Conservation (phyloP, 2,113 vertebrate genomes). For the Tupaia chinensis region DNA sequence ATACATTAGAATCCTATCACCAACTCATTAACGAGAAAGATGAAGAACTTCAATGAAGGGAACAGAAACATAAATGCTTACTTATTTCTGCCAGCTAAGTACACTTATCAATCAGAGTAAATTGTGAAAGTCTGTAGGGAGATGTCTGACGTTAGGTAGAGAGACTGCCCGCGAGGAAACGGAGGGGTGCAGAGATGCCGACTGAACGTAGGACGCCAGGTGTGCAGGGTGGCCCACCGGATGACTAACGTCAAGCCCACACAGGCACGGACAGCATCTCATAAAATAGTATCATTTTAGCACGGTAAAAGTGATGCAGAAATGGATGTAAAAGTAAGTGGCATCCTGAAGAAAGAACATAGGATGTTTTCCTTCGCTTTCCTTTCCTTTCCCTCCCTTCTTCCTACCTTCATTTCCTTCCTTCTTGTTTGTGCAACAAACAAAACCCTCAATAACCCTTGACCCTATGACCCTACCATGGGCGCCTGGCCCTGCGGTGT, state of each 20-base stretch:
- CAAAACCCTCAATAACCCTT: neutral
- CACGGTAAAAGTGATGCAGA: neutral
- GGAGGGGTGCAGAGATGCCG: neutral
- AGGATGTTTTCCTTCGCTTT: neutral
- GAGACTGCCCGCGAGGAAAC: neutral
- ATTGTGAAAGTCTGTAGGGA: neutral
- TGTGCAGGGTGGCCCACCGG: fast-evolving
- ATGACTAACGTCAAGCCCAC: neutral
- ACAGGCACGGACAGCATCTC: fast-evolving
- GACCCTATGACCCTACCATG: too few species aligned
- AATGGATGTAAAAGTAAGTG: neutral
- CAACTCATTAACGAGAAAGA: neutral
- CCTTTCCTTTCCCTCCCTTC: too few species aligned
- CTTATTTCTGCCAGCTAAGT: neutral
- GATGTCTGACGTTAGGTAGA: fast-evolving
- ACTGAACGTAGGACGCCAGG: fast-evolving
- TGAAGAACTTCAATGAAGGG: neutral
- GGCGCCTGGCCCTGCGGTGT: too few species aligned
- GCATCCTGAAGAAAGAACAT: neutral
- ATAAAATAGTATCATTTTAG: neutral
- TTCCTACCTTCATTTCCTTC: too few species aligned
- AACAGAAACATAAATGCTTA: neutral
- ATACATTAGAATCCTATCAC: neutral
- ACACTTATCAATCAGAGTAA: neutral
- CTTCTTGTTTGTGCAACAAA: neutral